phyloP scores from a whole-genome alignment of 1,140 invertebrate species.

The Chrysopa pallens region DNA sequence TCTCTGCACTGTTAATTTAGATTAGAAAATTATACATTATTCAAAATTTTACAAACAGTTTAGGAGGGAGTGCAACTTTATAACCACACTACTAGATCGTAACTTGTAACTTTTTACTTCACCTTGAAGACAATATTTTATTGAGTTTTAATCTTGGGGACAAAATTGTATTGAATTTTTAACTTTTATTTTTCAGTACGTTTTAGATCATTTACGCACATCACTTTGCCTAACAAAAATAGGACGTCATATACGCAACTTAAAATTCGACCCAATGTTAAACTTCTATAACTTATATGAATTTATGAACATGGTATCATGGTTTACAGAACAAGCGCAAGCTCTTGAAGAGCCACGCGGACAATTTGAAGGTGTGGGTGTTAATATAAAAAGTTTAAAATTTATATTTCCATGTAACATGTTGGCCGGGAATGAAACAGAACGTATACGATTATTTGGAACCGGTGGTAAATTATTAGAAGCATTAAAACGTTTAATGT shows the following conservation, averaged over 20 bases:
- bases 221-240: slow-evolving; percentile 53
- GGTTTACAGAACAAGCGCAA: slow-evolving; percentile 37
- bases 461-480: slow-evolving; percentile 56
- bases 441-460: slow-evolving; percentile 44
- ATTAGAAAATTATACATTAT: too few species aligned
- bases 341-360: slow-evolving; percentile 9
- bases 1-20: too few species aligned
- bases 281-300: slow-evolving; percentile 74
- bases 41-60: too few species aligned
- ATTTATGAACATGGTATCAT: slow-evolving; percentile 65
- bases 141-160: too few species aligned
- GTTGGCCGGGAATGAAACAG: slow-evolving; percentile 33
- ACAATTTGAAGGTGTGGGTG: slow-evolving; percentile 16
- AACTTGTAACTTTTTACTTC: too few species aligned
- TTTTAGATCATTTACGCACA: slow-evolving; percentile 54
- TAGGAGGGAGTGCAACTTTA: too few species aligned
- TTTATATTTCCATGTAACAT: slow-evolving; percentile 71
- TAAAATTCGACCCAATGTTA: slow-evolving; percentile 54
- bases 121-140: too few species aligned
- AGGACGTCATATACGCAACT: slow-evolving; percentile 41
- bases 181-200: slow-evolving; percentile 27
- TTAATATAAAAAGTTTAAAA: slow-evolving; percentile 30
- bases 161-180: neutral
- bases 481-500: slow-evolving; percentile 49
- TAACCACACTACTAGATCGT: too few species aligned